A percentile compares a stretch with the other conserved stretches of the same genome.
Evolutionary conservation across 2,113 vertebrate species (phyloP).

Genomic region (Oxyura jamaicensis): DNA sequence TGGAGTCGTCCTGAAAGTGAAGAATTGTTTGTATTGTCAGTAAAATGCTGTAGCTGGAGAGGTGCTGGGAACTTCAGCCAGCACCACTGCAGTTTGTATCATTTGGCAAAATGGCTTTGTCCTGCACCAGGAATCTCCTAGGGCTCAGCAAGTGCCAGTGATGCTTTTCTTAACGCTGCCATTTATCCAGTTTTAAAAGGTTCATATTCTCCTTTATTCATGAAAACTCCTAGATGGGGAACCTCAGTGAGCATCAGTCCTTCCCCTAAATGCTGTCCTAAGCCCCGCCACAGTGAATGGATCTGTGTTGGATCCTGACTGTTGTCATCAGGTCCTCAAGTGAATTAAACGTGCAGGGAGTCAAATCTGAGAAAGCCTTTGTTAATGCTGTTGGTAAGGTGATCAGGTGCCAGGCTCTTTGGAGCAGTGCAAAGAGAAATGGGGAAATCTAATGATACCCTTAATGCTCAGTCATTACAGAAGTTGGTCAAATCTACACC

Average conservation of each 20-base stretch:
- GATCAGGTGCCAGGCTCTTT: not conserved
- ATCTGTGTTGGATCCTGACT: not conserved
- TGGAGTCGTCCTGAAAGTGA: not conserved
- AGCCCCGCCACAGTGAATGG: not conserved
- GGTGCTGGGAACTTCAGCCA: not conserved
- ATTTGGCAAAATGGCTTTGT: not conserved
- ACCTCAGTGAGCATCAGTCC: not conserved
- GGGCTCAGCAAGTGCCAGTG: not conserved
- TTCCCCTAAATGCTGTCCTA: not conserved
- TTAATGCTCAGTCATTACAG: not conserved
- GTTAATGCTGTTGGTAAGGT: not conserved
- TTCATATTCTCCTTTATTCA: not conserved
- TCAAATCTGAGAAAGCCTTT: not conserved
- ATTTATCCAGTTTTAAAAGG: not conserved
- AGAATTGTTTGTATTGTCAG: not conserved
- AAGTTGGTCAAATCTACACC: not conserved
- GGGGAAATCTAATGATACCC: not conserved
- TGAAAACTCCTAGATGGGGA: not conserved
- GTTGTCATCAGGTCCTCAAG: not conserved
- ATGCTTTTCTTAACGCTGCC: not conserved
- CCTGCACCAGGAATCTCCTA: not conserved
- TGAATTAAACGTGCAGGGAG: not conserved
- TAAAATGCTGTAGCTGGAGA: not conserved
- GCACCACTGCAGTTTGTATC: not conserved
- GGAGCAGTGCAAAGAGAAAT: not conserved